Evolutionary conservation across 1,140 invertebrate genomes (phyloP), one percentile per base, ranked within the genome.

Genomic region (Aphis craccivora): DNA sequence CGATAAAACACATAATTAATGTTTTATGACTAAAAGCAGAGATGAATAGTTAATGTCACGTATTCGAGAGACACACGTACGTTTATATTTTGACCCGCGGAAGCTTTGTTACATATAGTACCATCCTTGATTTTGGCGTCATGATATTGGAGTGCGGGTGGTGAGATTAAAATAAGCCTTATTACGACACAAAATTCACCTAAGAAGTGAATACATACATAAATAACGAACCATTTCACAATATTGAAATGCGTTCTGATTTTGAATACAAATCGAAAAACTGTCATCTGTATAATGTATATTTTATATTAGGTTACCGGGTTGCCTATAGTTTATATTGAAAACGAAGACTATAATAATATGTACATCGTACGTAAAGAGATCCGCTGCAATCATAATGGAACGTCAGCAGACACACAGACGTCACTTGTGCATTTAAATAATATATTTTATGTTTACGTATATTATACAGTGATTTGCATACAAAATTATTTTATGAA

Each of bases 41-140:
- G 35, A 83, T 83, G 81, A 83, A 83, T 83, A 83, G 81, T 83
- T 83, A 83, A 83, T 83, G 81, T 83, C 81, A 83, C 81, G 81
- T 83, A 35, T 83, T 37, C 81, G 20, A 23, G 22, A 20, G 6
- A 40, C 7, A n/a, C 60, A 83, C 81, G 81, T 83, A 40, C 35
- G 81, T 8, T 35, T 37, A 40, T 23, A 37, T 37, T 35, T 83
- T 83, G 37, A 83, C 81, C 81, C 35, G 20, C 35, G 35, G 22
- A 37, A 83, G 35, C 81, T 23, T 83, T 40, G 35, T 35, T 83
- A 4, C n/a, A 2, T n/a, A 60, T 0, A 83, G 35, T 5, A 23
- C 8, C 22, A 8, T 22, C 35, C 35, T 83, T 83, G 81, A 83
- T 83, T 83, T 83, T 40, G 81, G 37, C 2, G 20, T 20, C n/a